These are phyloP conservation scores for Neodiprion pinetum DNA, from an alignment of 1,140 invertebrate genomes.

Conservation along the genomic window DNA sequence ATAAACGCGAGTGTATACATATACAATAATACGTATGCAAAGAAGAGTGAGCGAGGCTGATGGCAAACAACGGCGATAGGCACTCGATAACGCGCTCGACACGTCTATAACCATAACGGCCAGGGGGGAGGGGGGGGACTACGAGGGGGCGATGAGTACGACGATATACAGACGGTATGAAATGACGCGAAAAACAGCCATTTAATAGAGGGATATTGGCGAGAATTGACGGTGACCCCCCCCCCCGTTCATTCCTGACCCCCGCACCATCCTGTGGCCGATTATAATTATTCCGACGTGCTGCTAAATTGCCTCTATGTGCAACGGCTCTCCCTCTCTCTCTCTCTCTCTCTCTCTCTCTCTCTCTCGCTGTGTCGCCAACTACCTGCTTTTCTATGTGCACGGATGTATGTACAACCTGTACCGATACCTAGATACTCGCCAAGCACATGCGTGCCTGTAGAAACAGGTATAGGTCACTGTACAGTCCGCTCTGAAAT, in stretches of 20 bases:
- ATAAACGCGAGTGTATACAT: too few relatives aligned
- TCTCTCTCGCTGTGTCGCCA: background rate
- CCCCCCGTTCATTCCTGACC: slow-evolving; percentile 33
- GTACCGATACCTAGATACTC: background rate
- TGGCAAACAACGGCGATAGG: slow-evolving; percentile 12
- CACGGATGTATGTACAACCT: background rate
- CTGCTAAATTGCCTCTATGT: slow-evolving; percentile 35
- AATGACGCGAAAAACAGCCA: slow-evolving; percentile 43
- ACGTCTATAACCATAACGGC: slow-evolving; percentile 3
- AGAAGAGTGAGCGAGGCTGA: background rate
- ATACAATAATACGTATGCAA: too few relatives aligned
- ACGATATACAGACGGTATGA: slow-evolving; percentile 17
- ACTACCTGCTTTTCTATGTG: slow-evolving; percentile 7
- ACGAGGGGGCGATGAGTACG: background rate
- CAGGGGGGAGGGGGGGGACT: background rate
- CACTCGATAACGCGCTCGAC: slow-evolving; percentile 8
- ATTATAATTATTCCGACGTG: slow-evolving; percentile 43
- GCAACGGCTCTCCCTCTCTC: background rate
- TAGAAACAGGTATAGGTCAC: background rate
- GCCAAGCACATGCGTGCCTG: background rate
- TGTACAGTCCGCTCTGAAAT: background rate
- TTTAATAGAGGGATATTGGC: slow-evolving; percentile 42
- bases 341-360: background rate
- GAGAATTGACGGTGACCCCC: slow-evolving; percentile 30
- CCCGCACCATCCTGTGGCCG: slow-evolving; percentile 11